Conservation (phyloP, 2,113 vertebrate genomes). For the Scatophagus argus region DNA sequence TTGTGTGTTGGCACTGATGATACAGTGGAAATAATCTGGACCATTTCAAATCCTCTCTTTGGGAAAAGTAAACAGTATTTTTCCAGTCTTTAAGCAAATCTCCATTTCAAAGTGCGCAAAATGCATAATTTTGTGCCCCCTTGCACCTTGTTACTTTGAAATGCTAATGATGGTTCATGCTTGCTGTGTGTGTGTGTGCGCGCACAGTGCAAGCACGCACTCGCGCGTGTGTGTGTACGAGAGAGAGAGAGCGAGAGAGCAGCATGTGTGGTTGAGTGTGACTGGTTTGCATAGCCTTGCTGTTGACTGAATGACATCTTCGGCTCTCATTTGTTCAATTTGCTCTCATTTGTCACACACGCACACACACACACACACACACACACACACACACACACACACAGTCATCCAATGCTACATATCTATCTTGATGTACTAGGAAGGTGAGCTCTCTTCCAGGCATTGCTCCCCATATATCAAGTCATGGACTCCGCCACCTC, state of each 20-base stretch:
- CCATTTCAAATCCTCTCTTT: slow-evolving; percentile 54
- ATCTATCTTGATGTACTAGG: slow-evolving; percentile 62
- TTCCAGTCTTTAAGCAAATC: slow-evolving; percentile 76
- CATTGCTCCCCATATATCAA: slow-evolving; percentile 72
- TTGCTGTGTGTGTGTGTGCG: slow-evolving; percentile 26
- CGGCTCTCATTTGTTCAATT: slow-evolving; percentile 59
- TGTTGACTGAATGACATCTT: slow-evolving; percentile 60
- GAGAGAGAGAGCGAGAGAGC: not conserved
- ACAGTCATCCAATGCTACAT: slow-evolving; percentile 2
- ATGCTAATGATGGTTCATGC: slow-evolving; percentile 73
- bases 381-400: slow-evolving; percentile 30
- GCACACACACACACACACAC: not conserved
- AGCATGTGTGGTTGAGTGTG: slow-evolving; percentile 18
- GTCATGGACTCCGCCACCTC: slow-evolving; percentile 39
- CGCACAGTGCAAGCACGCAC: no score
- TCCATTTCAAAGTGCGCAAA: slow-evolving; percentile 76
- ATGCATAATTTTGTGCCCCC: slow-evolving; percentile 73
- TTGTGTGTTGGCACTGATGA: slow-evolving; percentile 18
- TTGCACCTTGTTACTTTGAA: slow-evolving; percentile 78
- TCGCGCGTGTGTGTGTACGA: slow-evolving; percentile 13
- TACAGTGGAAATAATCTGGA: slow-evolving; percentile 34
- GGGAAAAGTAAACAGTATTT: slow-evolving; percentile 72
- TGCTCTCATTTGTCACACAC: slow-evolving; percentile 63
- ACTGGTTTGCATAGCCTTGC: slow-evolving; percentile 38
- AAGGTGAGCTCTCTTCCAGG: slow-evolving; percentile 46